These are phyloP conservation scores for Brachypalpus laphriformis DNA, from an alignment of 2,888 invertebrate species.

Conservation along the genomic window DNA sequence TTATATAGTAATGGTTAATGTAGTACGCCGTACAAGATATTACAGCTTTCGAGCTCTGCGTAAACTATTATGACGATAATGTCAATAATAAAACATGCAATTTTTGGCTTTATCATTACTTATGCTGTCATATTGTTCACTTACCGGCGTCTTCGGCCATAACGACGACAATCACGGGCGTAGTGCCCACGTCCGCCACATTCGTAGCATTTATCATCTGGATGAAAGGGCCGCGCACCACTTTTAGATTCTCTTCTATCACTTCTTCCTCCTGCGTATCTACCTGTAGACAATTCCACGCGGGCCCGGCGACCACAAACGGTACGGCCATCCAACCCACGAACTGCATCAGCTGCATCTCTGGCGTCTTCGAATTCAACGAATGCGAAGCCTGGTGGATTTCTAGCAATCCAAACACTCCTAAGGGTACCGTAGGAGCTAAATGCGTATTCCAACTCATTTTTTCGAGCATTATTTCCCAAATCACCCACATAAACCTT, in stretches of 20 bases:
- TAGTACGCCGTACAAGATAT: too few relatives aligned
- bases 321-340: constrained; percentile 89
- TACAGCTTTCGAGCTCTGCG: too few relatives aligned
- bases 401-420: constrained; percentile 98
- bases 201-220: constrained; percentile 96
- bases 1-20: too few relatives aligned
- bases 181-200: constrained; percentile 97
- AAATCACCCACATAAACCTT: constrained; percentile 98
- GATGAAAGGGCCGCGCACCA: constrained; percentile 86
- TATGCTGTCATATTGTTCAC: too few relatives aligned
- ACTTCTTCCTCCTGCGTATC: constrained; percentile 84
- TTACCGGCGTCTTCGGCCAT: constrained; percentile 85
- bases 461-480: constrained; percentile 94
- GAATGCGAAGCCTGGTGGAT: constrained; percentile 95
- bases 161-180: constrained; percentile 93
- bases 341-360: constrained; percentile 95
- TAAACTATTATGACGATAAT: too few relatives aligned
- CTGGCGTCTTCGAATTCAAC: constrained; percentile 95
- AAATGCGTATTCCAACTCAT: constrained; percentile 96
- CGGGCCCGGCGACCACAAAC: constrained; percentile 95
- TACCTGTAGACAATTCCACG: constrained; percentile 96
- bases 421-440: constrained; percentile 95
- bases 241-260: constrained; percentile 77
- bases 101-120: too few relatives aligned
- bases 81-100: too few relatives aligned